Conservation (phyloP, 2,797 vertebrate genomes). For the Gambelia wislizenii region DNA sequence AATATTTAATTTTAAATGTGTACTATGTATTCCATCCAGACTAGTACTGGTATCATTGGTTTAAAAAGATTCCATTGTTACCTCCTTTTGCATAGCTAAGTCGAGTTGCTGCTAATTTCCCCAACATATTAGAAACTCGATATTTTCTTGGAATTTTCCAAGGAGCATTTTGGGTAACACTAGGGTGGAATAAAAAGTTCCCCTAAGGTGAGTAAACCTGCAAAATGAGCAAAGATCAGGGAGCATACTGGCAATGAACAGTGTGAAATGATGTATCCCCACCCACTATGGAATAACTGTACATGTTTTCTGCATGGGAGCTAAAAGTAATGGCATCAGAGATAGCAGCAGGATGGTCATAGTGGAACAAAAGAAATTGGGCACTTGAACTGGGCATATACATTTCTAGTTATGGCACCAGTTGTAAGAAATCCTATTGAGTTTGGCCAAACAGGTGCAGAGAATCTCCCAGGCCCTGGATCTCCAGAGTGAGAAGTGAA, state of each 20-base stretch:
- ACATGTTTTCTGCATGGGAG: background rate
- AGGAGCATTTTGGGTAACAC: too few species aligned
- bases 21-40: too few species aligned
- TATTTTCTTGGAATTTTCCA: too few species aligned
- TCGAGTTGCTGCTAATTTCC: too few species aligned
- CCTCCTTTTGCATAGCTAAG: too few species aligned
- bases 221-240: background rate
- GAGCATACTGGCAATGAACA: background rate
- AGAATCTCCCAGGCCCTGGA: background rate
- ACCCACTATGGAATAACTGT: background rate
- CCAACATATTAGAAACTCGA: too few species aligned
- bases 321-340: background rate
- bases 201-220: too few species aligned
- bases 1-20: too few species aligned
- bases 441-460: too few species aligned
- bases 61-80: too few species aligned
- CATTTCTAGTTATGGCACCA: background rate
- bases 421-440: background rate
- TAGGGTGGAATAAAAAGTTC: too few species aligned
- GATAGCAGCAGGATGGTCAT: background rate
- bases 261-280: background rate
- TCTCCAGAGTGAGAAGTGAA: background rate
- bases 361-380: background rate
- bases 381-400: background rate
- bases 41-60: too few species aligned